Evolutionary conservation across 2,797 vertebrate species (phyloP).

Genomic region (Perodicticus potto): DNA sequence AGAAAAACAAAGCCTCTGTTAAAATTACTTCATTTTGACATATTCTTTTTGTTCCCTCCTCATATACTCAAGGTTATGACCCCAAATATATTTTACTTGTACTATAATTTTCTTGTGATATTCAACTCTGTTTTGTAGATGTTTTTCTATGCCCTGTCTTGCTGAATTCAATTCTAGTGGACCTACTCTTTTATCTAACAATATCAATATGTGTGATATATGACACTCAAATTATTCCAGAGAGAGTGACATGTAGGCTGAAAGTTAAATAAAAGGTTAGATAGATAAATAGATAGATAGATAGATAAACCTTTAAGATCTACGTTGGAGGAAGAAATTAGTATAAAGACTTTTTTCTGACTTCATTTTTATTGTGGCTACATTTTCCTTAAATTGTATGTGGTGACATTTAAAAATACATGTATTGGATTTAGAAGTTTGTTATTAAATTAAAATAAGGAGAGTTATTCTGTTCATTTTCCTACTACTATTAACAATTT

Average conservation of each 20-base stretch:
- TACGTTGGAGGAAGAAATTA: not conserved
- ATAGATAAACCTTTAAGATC: not conserved
- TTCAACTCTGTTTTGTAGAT: not conserved
- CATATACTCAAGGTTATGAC: not conserved
- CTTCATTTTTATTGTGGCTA: not conserved
- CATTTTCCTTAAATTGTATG: not conserved
- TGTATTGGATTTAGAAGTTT: not conserved
- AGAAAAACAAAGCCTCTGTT: constrained; percentile 24
- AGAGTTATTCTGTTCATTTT: not conserved
- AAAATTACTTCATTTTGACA: not conserved
- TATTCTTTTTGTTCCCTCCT: not conserved
- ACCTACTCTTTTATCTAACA: not conserved
- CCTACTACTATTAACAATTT: not conserved
- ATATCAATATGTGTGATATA: not conserved
- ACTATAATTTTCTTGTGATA: not conserved
- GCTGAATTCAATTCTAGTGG: not conserved
- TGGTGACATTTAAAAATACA: not conserved
- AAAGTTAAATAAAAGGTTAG: not conserved
- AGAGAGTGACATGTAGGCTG: not conserved
- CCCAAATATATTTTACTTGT: not conserved
- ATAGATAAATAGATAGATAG: too few relatives aligned
- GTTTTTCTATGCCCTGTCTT: not conserved
- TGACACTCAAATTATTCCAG: constrained; percentile 29
- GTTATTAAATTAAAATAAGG: constrained; percentile 26
- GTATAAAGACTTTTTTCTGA: not conserved